Evolutionary conservation across 2,797 vertebrate genomes (phyloP).

Genomic region (Florisuga fusca): DNA sequence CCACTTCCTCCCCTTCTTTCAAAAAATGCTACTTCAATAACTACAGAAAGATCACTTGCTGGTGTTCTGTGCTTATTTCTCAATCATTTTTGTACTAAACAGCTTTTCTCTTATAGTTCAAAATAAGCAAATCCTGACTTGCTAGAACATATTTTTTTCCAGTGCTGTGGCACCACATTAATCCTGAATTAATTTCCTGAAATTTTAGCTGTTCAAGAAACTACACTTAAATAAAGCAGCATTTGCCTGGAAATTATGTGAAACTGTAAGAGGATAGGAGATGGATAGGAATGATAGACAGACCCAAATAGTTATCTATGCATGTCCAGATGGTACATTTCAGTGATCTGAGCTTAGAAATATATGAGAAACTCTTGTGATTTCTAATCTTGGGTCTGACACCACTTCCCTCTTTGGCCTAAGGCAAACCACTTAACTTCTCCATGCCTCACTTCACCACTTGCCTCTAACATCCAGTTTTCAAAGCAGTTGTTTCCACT

Average conservation of each 20-base stretch:
- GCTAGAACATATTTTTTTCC: not conserved
- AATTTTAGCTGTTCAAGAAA: not conserved
- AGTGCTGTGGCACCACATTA: not conserved
- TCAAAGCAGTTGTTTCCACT: constrained; percentile 57
- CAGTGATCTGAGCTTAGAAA: constrained; percentile 8
- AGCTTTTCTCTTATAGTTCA: not conserved
- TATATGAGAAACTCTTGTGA: not conserved
- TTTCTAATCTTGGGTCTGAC: constrained; percentile 47
- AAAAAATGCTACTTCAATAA: not conserved
- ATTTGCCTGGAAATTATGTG: not conserved
- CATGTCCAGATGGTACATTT: constrained; percentile 34
- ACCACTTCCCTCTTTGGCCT: constrained; percentile 9
- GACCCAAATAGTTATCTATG: not conserved
- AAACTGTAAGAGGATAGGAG: not conserved
- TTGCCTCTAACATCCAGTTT: constrained; percentile 31
- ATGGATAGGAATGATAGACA: not conserved
- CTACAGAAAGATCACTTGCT: not conserved
- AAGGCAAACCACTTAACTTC: constrained; percentile 59
- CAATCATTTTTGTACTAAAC: not conserved
- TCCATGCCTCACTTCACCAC: constrained; percentile 55
- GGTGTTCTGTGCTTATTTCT: not conserved
- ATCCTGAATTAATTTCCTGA: not conserved
- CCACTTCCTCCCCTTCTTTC: not conserved
- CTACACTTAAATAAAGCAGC: not conserved
- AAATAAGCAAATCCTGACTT: not conserved